phyloP scores from a whole-genome alignment of 1,140 invertebrate genomes.

The Drosophila truncata region DNA sequence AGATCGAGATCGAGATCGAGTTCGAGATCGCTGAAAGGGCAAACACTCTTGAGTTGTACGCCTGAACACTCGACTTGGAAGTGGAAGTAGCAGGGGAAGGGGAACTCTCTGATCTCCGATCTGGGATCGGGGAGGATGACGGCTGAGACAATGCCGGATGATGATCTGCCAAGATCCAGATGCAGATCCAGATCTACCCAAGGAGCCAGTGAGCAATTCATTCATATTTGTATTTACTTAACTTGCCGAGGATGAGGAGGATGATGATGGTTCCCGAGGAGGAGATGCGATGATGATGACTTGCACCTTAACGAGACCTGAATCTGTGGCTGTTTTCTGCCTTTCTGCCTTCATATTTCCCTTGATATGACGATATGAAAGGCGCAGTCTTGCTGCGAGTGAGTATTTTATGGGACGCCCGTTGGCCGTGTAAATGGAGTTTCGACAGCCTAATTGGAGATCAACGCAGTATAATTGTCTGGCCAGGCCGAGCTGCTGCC shows the following conservation, averaged over 20 bases:
- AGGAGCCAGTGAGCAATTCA: conserved; percentile 65
- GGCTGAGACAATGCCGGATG: conserved; percentile 63
- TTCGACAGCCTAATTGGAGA: conserved; percentile 84
- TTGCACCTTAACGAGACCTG: conserved; percentile 69
- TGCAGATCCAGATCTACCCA: conserved; percentile 54
- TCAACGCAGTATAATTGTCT: conserved; percentile 83
- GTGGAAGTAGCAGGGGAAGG: conserved; percentile 14
- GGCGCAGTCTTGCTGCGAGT: conserved; percentile 54
- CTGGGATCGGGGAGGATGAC: conserved; percentile 24
- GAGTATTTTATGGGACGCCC: conserved; percentile 69
- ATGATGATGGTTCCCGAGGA: conserved; percentile 62
- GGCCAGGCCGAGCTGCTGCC: conserved; percentile 43
- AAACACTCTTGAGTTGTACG: conserved; percentile 63
- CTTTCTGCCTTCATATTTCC: conserved; percentile 42
- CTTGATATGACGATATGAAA: conserved; percentile 57
- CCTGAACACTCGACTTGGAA: conserved; percentile 42
- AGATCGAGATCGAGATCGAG: conserved; percentile 40
- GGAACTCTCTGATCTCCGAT: conserved; percentile 11
- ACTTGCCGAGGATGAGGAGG: conserved; percentile 68
- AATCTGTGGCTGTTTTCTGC: conserved; percentile 34
- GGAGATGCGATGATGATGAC: conserved; percentile 69
- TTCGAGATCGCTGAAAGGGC: conserved; percentile 60
- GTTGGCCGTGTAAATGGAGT: conserved; percentile 81
- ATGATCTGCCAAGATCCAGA: conserved; percentile 79
- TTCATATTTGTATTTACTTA: conserved; percentile 83